These are phyloP conservation scores for Sialis fuliginosa DNA, from an alignment of 2,888 invertebrate genomes.

Conservation along the genomic window DNA sequence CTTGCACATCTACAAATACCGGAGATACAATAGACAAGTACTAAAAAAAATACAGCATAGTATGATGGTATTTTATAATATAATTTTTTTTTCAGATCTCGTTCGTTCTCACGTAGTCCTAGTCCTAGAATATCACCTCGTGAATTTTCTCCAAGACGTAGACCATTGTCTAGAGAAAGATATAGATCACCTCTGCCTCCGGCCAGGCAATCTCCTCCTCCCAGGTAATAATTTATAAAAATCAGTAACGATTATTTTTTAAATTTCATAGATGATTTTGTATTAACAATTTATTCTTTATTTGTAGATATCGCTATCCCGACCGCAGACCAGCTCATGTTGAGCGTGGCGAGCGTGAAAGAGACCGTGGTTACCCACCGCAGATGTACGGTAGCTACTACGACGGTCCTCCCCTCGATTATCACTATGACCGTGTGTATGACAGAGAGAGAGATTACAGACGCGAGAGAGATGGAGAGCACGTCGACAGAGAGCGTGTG, in stretches of 20 bases:
- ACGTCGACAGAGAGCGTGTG: constrained; percentile 2
- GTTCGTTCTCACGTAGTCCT: constrained; percentile 42
- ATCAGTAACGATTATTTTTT: not conserved
- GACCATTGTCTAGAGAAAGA: constrained; percentile 23
- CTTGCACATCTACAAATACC: no score
- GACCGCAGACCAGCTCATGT: constrained; percentile 6
- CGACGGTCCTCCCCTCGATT: constrained; percentile 12
- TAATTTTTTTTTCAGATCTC: constrained; percentile 31
- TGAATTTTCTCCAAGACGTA: constrained; percentile 21
- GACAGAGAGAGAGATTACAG: constrained; percentile 10
- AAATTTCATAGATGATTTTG: not conserved
- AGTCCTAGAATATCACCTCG: constrained; percentile 29
- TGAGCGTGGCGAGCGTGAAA: constrained; percentile 5
- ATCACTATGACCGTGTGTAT: constrained; percentile 16
- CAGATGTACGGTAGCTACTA: constrained; percentile 10
- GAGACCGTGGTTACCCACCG: constrained; percentile 3
- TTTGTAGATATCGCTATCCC: constrained; percentile 4
- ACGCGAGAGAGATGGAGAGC: constrained; percentile 14
- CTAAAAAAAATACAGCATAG: no score
- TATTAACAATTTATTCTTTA: not conserved
- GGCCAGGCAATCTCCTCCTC: constrained; percentile 16
- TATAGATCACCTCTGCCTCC: constrained; percentile 29
- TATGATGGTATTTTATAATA: not conserved
- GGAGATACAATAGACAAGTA: no score
- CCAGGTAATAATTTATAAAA: constrained; percentile 16